These are phyloP conservation scores for Amblyjoppa proteus DNA, from an alignment of 2,888 invertebrate species.

Conservation along the genomic window DNA sequence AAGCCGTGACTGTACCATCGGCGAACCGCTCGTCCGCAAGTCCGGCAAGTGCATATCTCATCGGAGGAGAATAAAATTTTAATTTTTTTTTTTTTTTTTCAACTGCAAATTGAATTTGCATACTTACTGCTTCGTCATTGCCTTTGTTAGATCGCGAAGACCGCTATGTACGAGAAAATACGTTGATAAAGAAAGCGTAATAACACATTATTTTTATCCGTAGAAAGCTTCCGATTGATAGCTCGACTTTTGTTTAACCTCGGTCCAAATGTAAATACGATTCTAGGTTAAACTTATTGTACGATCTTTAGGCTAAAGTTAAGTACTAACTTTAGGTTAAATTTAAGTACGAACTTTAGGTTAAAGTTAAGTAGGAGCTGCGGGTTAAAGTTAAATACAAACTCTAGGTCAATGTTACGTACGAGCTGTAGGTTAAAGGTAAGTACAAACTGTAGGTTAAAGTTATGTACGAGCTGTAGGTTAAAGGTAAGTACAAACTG, in stretches of 20 bases:
- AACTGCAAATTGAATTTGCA: neutral
- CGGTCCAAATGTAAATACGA: neutral
- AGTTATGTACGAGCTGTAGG: too few species aligned
- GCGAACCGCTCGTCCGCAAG: slow-evolving; percentile 10
- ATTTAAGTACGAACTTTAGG: too few species aligned
- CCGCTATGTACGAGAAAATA: neutral
- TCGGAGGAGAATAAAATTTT: neutral
- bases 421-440: neutral
- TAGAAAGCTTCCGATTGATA: neutral
- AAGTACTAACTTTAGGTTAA: too few species aligned
- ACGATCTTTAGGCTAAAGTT: too few species aligned
- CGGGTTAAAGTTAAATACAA: too few species aligned
- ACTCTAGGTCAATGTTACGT: neutral
- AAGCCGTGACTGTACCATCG: neutral
- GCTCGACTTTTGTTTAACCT: neutral
- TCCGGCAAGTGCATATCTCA: slow-evolving; percentile 22
- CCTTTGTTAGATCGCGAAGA: neutral
- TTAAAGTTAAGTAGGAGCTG: too few species aligned
- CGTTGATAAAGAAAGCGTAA: neutral
- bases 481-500: too few species aligned
- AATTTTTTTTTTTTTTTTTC: neutral
- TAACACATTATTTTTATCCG: neutral
- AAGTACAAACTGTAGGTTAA: too few species aligned
- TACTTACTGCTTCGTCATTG: neutral
- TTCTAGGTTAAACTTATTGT: neutral